phyloP scores from a whole-genome alignment of 1,140 invertebrate genomes.

The Acromyrmex charruanus region DNA sequence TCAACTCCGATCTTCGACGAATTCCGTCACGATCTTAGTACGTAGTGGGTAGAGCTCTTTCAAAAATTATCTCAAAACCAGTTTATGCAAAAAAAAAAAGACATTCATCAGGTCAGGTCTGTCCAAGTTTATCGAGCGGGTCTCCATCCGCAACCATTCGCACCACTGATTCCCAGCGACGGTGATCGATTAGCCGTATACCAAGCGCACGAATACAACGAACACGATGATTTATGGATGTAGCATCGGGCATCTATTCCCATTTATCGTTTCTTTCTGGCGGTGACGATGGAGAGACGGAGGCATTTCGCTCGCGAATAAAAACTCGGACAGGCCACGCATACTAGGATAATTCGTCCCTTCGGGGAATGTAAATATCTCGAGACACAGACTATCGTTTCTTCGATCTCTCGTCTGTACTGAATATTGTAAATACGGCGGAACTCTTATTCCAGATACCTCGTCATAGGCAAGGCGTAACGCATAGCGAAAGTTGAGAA shows the following conservation, averaged over 20 bases:
- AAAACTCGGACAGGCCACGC: constrained; percentile 29
- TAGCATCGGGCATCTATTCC: neutral
- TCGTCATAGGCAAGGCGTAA: constrained; percentile 11
- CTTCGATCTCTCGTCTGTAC: constrained; percentile 30
- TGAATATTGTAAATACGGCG: constrained; percentile 19
- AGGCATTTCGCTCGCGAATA: neutral
- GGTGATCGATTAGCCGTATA: constrained; percentile 18
- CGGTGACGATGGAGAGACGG: neutral
- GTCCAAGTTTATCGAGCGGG: constrained; percentile 28
- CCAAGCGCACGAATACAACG: constrained; percentile 39
- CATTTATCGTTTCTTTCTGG: constrained; percentile 6
- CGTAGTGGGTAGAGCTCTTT: constrained; percentile 12
- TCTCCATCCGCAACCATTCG: neutral
- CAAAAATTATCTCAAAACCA: constrained; percentile 30
- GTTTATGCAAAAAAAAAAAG: constrained; percentile 15
- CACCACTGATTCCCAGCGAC: constrained; percentile 1
- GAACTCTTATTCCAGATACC: neutral
- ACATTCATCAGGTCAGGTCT: neutral
- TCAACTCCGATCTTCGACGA: constrained; percentile 50
- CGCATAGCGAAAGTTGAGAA: constrained; percentile 52
- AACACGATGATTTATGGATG: constrained; percentile 36
- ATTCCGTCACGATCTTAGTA: constrained; percentile 24
- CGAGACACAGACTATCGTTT: constrained; percentile 18
- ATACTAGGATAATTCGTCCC: constrained; percentile 8
- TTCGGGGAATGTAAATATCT: constrained; percentile 52